Evolutionary conservation across 2,888 invertebrate genomes (phyloP), one percentile per base, ranked within the genome.

Genomic region (Tortricodes alternella): DNA sequence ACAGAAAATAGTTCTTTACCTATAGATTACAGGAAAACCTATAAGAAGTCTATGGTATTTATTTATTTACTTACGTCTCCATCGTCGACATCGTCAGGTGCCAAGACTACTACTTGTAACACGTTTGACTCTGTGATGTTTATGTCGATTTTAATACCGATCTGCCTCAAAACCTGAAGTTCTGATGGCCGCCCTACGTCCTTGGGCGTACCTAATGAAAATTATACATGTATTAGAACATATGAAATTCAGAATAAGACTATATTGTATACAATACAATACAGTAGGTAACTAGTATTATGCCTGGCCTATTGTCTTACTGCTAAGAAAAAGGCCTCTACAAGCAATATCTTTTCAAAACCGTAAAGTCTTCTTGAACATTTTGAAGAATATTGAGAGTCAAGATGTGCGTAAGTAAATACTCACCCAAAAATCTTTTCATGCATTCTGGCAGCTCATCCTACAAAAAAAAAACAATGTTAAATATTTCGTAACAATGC

Each of bases 341-440:
- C n/a, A n/a, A n/a, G n/a, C n/a, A n/a, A n/a, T n/a, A n/a, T n/a
- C n/a, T n/a, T n/a, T n/a, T n/a, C n/a, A n/a, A n/a, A n/a, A n/a
- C n/a, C n/a, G n/a, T n/a, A n/a, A n/a, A n/a, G n/a, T n/a, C n/a
- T n/a, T n/a, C n/a, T n/a, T n/a, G n/a, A n/a, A n/a, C n/a, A n/a
- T n/a, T n/a, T n/a, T n/a, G n/a, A n/a, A n/a, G n/a, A n/a, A n/a
- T n/a, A n/a, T n/a, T n/a, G n/a, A n/a, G n/a, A n/a, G n/a, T n/a
- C n/a, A 39, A 18, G n/a, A 16, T 16, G 13, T 1, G 7, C 11
- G 29, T 11, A 44, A 21, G 18, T 13, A 18, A 39, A 44, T 61
- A 71, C 72, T 73, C 50, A 75, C 78, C 62, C 32, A 64, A 38
- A 58, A 74, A 76, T 8, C 64, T 66, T 2, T 59, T 46, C 37